A percentile compares a stretch with the other conserved stretches of the same genome.
phyloP scores from a whole-genome alignment of 2,888 invertebrate genomes.

The Pachliopta kotzebuea region DNA sequence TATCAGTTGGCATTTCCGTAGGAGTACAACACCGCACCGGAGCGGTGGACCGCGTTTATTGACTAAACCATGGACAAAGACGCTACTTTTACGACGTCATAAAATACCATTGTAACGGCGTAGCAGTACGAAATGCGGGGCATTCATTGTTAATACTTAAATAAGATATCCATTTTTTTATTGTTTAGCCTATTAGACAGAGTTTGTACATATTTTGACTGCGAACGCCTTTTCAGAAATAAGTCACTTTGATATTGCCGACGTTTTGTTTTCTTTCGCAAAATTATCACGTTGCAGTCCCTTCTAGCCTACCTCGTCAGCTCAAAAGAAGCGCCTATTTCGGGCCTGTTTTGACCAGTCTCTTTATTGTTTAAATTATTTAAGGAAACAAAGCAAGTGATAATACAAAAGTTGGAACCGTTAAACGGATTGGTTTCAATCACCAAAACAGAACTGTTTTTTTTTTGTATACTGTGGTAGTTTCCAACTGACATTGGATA shows the following conservation, averaged over 20 bases:
- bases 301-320: slow-evolving; percentile 32
- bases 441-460: not conserved
- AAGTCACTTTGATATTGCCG: slow-evolving; percentile 57
- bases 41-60: slow-evolving; percentile 56
- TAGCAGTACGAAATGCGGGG: slow-evolving; percentile 63
- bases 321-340: slow-evolving; percentile 16
- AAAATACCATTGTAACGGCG: slow-evolving; percentile 67
- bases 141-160: slow-evolving; percentile 73
- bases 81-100: slow-evolving; percentile 64
- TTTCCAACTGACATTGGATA: not conserved
- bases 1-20: slow-evolving; percentile 40
- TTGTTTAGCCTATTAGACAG: slow-evolving; percentile 67
- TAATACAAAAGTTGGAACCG: slow-evolving; percentile 32
- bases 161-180: slow-evolving; percentile 77
- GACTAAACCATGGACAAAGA: slow-evolving; percentile 68
- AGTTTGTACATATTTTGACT: slow-evolving; percentile 79
- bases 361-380: slow-evolving; percentile 23
- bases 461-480: not conserved
- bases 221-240: slow-evolving; percentile 50
- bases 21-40: slow-evolving; percentile 36
- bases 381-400: slow-evolving; percentile 27
- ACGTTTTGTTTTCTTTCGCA: slow-evolving; percentile 53
- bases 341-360: slow-evolving; percentile 25
- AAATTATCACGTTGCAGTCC: slow-evolving; percentile 60
- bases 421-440: slow-evolving; percentile 32